Conservation (phyloP, 2,113 vertebrate species). For the Zosterops pallidus region DNA sequence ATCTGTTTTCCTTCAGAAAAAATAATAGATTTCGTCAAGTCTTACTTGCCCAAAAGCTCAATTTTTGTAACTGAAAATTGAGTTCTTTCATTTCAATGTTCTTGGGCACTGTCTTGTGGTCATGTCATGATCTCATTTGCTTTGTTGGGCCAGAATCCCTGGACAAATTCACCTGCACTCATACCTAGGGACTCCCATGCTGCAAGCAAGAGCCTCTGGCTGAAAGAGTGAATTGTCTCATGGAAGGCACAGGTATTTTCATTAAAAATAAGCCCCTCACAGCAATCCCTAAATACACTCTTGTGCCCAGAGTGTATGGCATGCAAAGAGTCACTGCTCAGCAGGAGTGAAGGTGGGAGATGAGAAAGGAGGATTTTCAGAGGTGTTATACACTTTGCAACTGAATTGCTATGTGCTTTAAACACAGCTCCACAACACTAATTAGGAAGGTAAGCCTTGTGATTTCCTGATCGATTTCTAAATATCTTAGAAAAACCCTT, state of each 20-base stretch:
- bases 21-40: background rate
- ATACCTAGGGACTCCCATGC: background rate
- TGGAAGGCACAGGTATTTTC: background rate
- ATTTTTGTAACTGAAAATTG: background rate
- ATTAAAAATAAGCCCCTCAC: background rate
- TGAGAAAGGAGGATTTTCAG: background rate
- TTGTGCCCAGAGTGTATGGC: background rate
- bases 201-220: background rate
- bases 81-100: background rate
- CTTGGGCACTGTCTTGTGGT: background rate
- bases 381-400: background rate
- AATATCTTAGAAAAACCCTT: background rate
- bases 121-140: background rate
- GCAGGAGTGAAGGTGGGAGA: background rate
- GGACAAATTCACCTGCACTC: background rate
- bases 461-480: slow-evolving; percentile 10
- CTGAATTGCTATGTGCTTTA: background rate
- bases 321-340: background rate
- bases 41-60: background rate
- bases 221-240: background rate
- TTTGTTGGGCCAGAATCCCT: background rate
- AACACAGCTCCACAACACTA: background rate
- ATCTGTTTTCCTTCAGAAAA: background rate
- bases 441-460: background rate
- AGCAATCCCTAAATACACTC: background rate